Evolutionary conservation across 2,888 invertebrate species (phyloP).

Genomic region (Seladonia tumulorum): DNA sequence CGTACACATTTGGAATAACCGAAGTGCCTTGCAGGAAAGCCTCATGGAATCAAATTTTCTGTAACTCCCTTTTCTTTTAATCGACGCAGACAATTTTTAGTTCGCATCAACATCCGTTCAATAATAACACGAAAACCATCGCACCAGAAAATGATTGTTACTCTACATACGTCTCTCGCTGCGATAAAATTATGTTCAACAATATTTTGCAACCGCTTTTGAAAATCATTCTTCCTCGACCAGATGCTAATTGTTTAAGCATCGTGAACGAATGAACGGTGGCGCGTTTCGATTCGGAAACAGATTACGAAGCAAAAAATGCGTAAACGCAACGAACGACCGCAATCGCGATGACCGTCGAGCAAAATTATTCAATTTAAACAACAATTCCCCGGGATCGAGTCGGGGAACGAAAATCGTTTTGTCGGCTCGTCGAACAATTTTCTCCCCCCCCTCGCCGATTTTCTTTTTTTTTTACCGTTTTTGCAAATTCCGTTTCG

Average conservation of each 20-base stretch:
- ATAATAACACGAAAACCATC: no score
- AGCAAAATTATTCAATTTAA: conserved; percentile 52
- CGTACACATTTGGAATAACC: background rate
- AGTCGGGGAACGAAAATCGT: conserved; percentile 31
- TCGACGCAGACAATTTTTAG: no score
- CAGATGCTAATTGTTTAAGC: background rate
- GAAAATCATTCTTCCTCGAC: background rate
- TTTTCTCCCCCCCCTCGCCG: background rate
- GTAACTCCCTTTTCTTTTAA: no score
- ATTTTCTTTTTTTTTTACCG: background rate
- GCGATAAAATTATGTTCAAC: background rate
- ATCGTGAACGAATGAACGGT: background rate
- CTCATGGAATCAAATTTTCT: no score
- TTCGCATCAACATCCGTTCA: no score
- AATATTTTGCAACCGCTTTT: background rate
- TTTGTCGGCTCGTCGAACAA: background rate
- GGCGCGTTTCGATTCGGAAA: background rate
- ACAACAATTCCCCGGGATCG: conserved; percentile 37
- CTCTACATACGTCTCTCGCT: background rate
- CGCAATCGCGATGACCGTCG: conserved; percentile 15
- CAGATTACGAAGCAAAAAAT: conserved; percentile 1
- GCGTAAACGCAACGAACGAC: conserved; percentile 38
- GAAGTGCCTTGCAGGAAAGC: background rate
- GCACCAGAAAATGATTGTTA: no score
- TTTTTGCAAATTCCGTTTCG: conserved; percentile 31